These are phyloP conservation scores for Plodia interpunctella DNA, from an alignment of 1,140 invertebrate genomes.

Conservation along the genomic window DNA sequence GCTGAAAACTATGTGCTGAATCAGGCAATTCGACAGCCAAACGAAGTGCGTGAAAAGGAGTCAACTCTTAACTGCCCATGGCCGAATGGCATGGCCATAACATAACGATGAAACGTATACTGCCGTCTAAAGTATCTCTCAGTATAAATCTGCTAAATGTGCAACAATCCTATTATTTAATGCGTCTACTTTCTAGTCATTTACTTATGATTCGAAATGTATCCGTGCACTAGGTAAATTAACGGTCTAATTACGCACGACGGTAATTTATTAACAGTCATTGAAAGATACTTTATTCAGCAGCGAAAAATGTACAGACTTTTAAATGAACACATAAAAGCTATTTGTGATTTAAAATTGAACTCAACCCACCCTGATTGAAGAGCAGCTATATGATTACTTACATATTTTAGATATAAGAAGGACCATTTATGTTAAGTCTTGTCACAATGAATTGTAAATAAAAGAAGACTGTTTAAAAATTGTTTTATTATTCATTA, in stretches of 20 bases:
- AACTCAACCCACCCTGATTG: conserved; percentile 56
- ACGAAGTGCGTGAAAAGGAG: not conserved
- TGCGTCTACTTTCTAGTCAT: conserved; percentile 29
- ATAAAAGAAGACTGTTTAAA: conserved; percentile 43
- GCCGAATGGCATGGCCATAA: conserved; percentile 1
- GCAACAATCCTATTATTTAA: not conserved
- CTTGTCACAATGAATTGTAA: conserved; percentile 19
- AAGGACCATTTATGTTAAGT: conserved; percentile 35
- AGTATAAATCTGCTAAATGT: not conserved
- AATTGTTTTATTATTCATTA: conserved; percentile 52
- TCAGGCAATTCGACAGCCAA: not conserved
- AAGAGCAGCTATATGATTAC: conserved; percentile 32
- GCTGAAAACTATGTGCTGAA: too few species aligned
- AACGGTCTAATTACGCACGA: not conserved
- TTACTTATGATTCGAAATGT: conserved; percentile 17
- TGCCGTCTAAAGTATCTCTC: conserved; percentile 3
- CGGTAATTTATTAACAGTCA: not conserved
- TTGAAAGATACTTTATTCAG: conserved; percentile 21
- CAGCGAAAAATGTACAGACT: conserved; percentile 17
- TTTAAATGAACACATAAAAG: conserved; percentile 26
- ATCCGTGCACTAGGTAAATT: not conserved
- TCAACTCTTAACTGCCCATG: not conserved
- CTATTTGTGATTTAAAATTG: conserved; percentile 51
- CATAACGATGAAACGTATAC: conserved; percentile 1
- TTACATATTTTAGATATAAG: conserved; percentile 19